Base-by-base conservation (phyloP, 2,797 vertebrate species). In the Leptodactylus fallax region DNA sequence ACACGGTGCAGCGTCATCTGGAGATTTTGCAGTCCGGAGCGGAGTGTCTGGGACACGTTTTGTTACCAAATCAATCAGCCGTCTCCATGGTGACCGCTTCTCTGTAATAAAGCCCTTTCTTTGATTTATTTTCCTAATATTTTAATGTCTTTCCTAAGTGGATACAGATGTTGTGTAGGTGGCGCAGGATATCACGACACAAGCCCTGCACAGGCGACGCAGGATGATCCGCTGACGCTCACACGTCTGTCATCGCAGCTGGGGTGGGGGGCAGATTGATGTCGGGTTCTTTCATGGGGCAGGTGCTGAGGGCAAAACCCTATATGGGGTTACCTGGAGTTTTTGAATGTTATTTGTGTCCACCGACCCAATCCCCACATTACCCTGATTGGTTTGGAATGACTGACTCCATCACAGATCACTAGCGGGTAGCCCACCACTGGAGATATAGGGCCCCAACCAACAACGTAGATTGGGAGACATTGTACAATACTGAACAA, bases 1-100 rank as follows among this genome's bases (percentile, higher is more conserved):
- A 14, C 55, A 56, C 10, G 65, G n/a, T n/a, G n/a, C n/a, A n/a
- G n/a, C n/a, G n/a, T n/a, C n/a, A n/a, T n/a, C 1, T 71, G 25
- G 53, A 47, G 82, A 58, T 12, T 17, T 56, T 3, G 55, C 23
- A 45, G 82, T 47, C 65, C 36, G 36, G 36, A 36, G 36, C 45
- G 12, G 21, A 45, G 83, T 88, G 87, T 85, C 47, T 85, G 82
- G 27, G 56, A 88, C 87, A 88, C 87, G 87, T 80, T 76, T 79
- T 56, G 12, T 78, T 53, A 72, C 74, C 53, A 19, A 23, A 79
- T 79, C 61, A 49, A 72, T 71, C 87, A 58, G 0, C 17, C n/a
- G 4, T 85, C 60, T 74, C 82, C 87, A 76, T 81, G 67, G 67
- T 55, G 45, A 88, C 87, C 11, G 23, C 8, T 49, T 79, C 17